These are phyloP conservation scores for Biston betularia DNA, from an alignment of 2,888 invertebrate species.

Conservation along the genomic window DNA sequence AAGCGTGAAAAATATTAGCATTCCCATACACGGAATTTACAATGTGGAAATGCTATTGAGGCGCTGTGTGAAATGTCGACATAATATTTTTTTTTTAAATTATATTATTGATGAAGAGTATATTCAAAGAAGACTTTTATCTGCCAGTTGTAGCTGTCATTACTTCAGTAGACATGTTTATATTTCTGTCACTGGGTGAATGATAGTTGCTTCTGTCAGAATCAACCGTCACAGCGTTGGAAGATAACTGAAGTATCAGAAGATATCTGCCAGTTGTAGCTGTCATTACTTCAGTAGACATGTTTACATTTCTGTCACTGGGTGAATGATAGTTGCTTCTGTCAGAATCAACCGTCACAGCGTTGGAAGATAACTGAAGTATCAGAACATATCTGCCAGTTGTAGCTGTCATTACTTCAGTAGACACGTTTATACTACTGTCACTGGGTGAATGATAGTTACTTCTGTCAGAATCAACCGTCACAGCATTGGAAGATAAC, in stretches of 20 bases:
- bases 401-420: constrained; percentile 40
- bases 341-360: background rate
- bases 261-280: constrained; percentile 22
- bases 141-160: constrained; percentile 30
- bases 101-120: background rate
- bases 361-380: background rate
- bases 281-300: constrained; percentile 31
- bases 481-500: background rate
- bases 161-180: constrained; percentile 30
- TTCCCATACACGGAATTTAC: background rate
- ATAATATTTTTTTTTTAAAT: no score
- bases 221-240: background rate
- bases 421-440: constrained; percentile 41
- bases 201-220: constrained; percentile 21
- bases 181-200: constrained; percentile 30
- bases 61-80: no score
- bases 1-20: background rate
- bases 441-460: constrained; percentile 37
- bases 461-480: background rate
- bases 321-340: constrained; percentile 29
- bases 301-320: constrained; percentile 31
- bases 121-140: background rate
- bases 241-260: constrained; percentile 17
- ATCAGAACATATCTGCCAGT: constrained; percentile 3
- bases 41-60: no score